Evolutionary conservation across 2,888 invertebrate species (phyloP).

Genomic region (Meiosimyza platycephala): DNA sequence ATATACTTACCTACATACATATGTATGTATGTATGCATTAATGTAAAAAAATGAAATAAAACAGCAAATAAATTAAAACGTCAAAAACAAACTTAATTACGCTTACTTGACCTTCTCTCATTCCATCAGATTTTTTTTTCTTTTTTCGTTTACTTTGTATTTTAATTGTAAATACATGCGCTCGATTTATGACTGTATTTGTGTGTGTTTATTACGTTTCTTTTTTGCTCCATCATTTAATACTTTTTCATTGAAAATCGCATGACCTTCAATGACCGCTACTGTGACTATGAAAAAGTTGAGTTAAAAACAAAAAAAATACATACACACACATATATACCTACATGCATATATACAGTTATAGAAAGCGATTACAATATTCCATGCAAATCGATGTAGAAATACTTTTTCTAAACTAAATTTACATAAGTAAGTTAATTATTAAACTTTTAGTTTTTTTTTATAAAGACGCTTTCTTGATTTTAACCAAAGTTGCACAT

Average conservation of each 20-base stretch:
- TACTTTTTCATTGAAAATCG: not conserved
- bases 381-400: no score
- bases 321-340: not conserved
- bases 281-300: not conserved
- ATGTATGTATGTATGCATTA: not conserved
- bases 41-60: not conserved
- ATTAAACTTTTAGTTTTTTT: no score
- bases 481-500: no score
- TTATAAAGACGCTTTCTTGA: no score
- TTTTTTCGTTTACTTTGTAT: slow-evolving; percentile 12
- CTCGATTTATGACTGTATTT: not conserved
- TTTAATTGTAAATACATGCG: slow-evolving; percentile 22
- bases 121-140: not conserved
- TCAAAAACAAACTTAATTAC: slow-evolving; percentile 14
- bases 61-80: slow-evolving; percentile 20
- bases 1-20: not conserved
- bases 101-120: slow-evolving; percentile 17
- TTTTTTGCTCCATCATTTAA: not conserved
- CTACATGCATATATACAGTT: no score
- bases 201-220: not conserved
- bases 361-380: no score
- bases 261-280: slow-evolving; percentile 31
- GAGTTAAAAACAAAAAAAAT: not conserved
- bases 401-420: no score
- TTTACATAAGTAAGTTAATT: no score